Evolutionary conservation across 2,888 invertebrate genomes (phyloP).

Genomic region (Idaea biselata): DNA sequence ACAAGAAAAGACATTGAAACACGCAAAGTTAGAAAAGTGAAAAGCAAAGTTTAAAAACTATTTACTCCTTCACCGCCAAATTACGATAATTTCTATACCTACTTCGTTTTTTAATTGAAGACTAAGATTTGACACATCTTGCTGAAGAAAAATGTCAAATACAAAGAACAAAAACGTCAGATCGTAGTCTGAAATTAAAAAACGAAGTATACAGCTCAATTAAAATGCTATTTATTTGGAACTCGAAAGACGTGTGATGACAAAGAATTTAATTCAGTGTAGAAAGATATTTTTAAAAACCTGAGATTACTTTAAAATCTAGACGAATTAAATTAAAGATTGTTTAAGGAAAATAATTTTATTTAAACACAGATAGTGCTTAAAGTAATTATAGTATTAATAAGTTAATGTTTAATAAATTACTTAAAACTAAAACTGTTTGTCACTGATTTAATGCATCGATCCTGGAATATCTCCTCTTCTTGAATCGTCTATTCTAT

Average conservation of each 20-base stretch:
- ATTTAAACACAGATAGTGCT: not conserved
- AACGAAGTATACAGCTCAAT: not conserved
- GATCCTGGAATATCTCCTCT: slow-evolving; percentile 18
- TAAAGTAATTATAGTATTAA: slow-evolving; percentile 8
- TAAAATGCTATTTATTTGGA: not conserved
- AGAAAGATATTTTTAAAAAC: not conserved
- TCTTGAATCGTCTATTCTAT: slow-evolving; percentile 3
- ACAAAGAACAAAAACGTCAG: no score
- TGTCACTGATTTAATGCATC: slow-evolving; percentile 11
- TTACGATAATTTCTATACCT: not conserved
- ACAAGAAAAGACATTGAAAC: not conserved
- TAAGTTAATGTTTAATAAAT: slow-evolving; percentile 24
- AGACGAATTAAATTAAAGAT: not conserved
- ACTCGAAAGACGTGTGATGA: slow-evolving; percentile 6
- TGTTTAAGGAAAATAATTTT: not conserved
- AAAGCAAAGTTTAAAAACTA: not conserved
- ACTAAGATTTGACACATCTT: no score
- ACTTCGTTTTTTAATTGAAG: no score
- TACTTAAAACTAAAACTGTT: slow-evolving; percentile 24
- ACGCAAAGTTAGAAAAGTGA: not conserved
- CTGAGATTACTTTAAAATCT: not conserved
- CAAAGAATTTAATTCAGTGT: slow-evolving; percentile 3
- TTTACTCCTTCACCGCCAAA: not conserved
- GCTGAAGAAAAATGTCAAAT: no score
- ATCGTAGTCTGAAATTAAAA: no score